Conservation (phyloP, 2,888 invertebrate genomes). For the Epistrophe grossulariae region DNA sequence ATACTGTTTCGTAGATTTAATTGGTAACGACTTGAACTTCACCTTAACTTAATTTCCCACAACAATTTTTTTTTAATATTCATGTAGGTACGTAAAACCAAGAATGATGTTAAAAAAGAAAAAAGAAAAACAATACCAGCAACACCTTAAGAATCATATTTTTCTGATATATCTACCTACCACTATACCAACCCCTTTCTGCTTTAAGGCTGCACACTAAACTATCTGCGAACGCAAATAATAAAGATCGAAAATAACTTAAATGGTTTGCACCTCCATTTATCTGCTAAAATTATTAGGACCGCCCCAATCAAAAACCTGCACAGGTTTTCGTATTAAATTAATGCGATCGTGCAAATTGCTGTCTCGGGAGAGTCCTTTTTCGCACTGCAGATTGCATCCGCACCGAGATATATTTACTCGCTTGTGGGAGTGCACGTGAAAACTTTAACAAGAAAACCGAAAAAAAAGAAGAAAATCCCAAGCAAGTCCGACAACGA, state of each 20-base stretch:
- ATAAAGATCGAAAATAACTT: conserved; percentile 73
- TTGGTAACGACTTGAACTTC: conserved; percentile 69
- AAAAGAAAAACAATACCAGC: conserved; percentile 31
- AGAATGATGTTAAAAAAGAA: background rate
- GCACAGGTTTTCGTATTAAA: conserved; percentile 71
- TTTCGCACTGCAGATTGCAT: conserved; percentile 52
- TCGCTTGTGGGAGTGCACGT: conserved; percentile 72
- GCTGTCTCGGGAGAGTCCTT: conserved; percentile 48
- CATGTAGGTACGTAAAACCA: background rate
- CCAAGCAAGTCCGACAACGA: conserved; percentile 42
- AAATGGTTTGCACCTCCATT: conserved; percentile 75
- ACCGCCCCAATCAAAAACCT: conserved; percentile 73
- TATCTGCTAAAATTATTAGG: conserved; percentile 73
- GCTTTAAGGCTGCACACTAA: conserved; percentile 22
- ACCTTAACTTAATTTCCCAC: conserved; percentile 56
- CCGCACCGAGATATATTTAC: conserved; percentile 15
- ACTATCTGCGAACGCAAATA: conserved; percentile 65
- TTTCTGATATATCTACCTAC: background rate
- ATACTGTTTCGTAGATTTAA: background rate
- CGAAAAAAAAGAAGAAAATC: conserved; percentile 18
- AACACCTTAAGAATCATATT: conserved; percentile 34
- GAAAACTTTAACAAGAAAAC: conserved; percentile 54
- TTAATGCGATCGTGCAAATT: conserved; percentile 75
- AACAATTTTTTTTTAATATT: background rate
- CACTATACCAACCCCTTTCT: conserved; percentile 1